Percentiles rank a stretch among this genome's conserved stretches.
phyloP scores from a whole-genome alignment of 2,113 vertebrate genomes.

The Seriola aureovittata region DNA sequence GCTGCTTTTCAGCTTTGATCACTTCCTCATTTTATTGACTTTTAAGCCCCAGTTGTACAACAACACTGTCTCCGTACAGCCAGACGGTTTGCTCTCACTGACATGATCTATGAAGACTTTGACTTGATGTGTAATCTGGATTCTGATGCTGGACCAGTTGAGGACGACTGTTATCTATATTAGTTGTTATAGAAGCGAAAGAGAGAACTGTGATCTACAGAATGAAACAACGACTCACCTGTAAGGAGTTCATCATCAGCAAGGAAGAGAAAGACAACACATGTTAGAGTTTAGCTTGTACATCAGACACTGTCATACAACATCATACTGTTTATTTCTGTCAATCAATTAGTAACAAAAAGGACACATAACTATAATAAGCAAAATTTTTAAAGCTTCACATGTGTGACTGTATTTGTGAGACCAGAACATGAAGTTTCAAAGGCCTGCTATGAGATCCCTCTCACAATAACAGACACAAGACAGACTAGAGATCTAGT shows the following conservation, averaged over 20 bases:
- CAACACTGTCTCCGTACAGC: no score
- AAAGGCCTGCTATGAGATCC: no score
- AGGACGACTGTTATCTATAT: slow-evolving; percentile 9
- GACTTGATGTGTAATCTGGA: background rate
- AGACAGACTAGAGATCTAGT: background rate
- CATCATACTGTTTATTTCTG: background rate
- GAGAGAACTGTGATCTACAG: background rate
- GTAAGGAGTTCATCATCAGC: slow-evolving; percentile 20
- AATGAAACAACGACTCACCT: slow-evolving; percentile 58
- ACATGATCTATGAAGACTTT: background rate
- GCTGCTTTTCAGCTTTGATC: no score
- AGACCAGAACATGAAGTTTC: background rate
- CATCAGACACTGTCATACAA: background rate
- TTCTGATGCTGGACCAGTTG: background rate
- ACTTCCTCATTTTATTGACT: no score
- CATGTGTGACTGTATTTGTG: background rate
- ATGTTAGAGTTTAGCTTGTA: background rate
- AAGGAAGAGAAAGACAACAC: slow-evolving; percentile 25
- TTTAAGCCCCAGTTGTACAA: no score
- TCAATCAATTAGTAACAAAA: background rate
- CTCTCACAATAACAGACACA: background rate
- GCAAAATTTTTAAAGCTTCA: no score
- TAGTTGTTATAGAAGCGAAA: background rate
- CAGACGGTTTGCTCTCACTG: no score
- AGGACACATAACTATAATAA: no score